Conservation (phyloP, 2,113 vertebrate species). For the Motacilla tschutschensis region DNA sequence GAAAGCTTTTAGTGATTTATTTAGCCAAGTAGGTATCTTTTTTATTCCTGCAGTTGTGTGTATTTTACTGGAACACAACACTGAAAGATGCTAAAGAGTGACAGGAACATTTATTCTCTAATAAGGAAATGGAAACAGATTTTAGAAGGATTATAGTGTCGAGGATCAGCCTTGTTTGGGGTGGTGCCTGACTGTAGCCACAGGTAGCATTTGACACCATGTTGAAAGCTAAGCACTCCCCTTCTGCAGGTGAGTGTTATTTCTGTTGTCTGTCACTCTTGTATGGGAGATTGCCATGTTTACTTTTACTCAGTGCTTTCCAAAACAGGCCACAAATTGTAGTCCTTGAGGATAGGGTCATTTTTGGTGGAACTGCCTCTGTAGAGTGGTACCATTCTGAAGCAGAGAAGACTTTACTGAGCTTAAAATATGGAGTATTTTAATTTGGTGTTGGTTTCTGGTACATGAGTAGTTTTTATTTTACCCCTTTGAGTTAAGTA, state of each 20-base stretch:
- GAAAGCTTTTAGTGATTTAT: not conserved
- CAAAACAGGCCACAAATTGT: not conserved
- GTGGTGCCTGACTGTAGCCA: not conserved
- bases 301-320: not conserved
- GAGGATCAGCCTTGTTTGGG: not conserved
- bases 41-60: not conserved
- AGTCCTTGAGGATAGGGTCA: not conserved
- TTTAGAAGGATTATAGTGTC: not conserved
- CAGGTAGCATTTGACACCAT: not conserved
- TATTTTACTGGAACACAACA: not conserved
- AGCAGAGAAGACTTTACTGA: not conserved
- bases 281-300: not conserved
- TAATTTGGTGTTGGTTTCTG: not conserved
- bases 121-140: not conserved
- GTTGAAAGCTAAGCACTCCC: not conserved
- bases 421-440: not conserved
- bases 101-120: not conserved
- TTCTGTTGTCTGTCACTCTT: not conserved
- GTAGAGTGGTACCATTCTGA: not conserved
- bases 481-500: not conserved
- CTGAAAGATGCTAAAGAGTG: not conserved
- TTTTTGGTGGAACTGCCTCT: not conserved
- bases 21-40: not conserved
- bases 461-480: not conserved
- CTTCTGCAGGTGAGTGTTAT: not conserved